These are phyloP conservation scores for Tokudaia muenninki DNA, from an alignment of 2,797 vertebrate species.

Conservation along the genomic window DNA sequence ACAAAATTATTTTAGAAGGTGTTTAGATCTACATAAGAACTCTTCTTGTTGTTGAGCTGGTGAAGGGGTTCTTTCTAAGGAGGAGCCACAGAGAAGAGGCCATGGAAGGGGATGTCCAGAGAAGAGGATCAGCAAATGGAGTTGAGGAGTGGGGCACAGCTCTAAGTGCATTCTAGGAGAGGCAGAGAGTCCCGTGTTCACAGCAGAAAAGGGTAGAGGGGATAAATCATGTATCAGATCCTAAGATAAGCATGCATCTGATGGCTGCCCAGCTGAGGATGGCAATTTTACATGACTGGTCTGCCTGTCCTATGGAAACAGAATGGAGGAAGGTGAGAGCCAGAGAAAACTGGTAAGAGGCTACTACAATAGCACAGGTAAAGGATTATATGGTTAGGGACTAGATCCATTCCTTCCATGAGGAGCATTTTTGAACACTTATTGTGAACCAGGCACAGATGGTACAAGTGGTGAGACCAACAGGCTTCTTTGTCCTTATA, in stretches of 20 bases:
- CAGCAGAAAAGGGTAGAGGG: neutral
- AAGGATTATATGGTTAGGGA: neutral
- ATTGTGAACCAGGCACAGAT: neutral
- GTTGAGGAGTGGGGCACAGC: neutral
- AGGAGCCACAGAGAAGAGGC: neutral
- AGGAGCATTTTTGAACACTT: neutral
- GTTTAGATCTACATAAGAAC: neutral
- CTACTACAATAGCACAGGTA: neutral
- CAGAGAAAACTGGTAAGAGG: neutral
- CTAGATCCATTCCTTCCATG: neutral
- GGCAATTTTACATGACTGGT: neutral
- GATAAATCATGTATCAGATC: fast-evolving
- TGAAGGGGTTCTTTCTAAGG: neutral
- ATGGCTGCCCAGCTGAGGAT: neutral
- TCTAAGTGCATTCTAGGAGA: neutral
- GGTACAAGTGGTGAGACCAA: neutral
- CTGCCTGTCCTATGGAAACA: neutral
- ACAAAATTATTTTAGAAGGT: neutral
- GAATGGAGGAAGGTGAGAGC: neutral
- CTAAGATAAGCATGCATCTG: neutral
- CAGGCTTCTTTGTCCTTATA: neutral
- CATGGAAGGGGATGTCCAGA: neutral
- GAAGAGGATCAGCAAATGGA: neutral
- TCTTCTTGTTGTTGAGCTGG: neutral
- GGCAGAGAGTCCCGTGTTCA: neutral